Evolutionary conservation across 2,113 vertebrate species (phyloP).

Genomic region (Trematocara unimaculatum): DNA sequence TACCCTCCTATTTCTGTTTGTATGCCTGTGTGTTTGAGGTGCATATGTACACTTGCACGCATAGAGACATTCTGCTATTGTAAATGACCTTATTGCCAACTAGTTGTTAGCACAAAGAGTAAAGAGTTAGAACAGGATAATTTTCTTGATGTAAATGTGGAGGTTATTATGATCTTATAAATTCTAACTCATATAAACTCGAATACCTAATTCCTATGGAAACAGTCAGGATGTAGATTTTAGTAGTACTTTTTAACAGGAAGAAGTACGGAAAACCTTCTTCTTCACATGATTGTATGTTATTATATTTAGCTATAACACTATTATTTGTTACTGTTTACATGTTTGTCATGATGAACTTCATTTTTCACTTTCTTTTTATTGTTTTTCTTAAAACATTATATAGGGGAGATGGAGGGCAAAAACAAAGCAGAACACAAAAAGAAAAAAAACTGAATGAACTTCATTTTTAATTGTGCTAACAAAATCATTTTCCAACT

Average conservation of each 20-base stretch:
- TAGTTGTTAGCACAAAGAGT: not conserved
- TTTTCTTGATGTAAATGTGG: not conserved
- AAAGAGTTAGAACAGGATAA: not conserved
- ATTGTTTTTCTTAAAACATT: not conserved
- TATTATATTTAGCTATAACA: not conserved
- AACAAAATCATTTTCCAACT: not conserved
- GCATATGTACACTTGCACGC: not conserved
- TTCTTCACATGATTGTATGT: not conserved
- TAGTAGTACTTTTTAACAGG: not conserved
- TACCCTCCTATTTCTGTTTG: not conserved
- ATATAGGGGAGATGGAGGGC: not conserved
- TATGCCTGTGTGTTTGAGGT: not conserved
- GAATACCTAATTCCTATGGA: not conserved
- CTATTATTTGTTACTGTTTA: not conserved
- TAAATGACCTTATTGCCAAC: not conserved
- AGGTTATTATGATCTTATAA: not conserved
- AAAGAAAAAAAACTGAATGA: not conserved
- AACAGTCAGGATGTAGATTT: not conserved
- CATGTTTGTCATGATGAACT: not conserved
- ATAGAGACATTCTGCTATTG: not conserved
- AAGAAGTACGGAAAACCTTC: not conserved
- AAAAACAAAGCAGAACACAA: not conserved
- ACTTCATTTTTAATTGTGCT: not conserved
- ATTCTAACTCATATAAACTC: not conserved
- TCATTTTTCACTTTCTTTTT: not conserved